A percentile compares a stretch with the other conserved stretches of the same genome.
phyloP scores from a whole-genome alignment of 37 sponge, comb jelly and placozoan genomes.

The Tethya wilhelma region DNA sequence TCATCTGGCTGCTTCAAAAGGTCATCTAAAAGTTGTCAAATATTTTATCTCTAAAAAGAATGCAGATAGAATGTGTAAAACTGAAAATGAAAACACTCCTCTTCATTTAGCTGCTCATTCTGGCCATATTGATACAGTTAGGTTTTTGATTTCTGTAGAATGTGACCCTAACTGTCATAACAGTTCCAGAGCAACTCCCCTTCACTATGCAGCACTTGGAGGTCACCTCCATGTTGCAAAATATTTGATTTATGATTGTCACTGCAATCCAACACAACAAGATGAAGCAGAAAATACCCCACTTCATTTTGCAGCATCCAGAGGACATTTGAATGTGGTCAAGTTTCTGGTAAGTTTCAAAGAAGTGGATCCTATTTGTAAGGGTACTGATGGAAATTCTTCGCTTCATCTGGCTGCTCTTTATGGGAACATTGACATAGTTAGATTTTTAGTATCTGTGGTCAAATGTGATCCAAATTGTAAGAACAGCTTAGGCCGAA shows the following conservation, averaged over 20 bases:
- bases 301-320: background rate
- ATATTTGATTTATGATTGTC: no score
- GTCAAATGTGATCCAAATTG: background rate
- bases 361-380: background rate
- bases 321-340: background rate
- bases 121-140: slow-evolving; percentile 1
- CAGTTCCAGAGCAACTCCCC: background rate
- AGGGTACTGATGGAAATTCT: background rate
- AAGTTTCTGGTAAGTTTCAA: background rate
- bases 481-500: background rate
- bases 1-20: background rate
- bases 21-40: background rate
- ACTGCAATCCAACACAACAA: no score
- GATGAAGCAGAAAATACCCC: no score
- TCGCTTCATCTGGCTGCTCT: background rate
- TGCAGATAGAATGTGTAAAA: background rate
- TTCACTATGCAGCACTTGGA: background rate
- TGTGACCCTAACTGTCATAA: background rate
- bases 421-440: background rate
- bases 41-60: background rate
- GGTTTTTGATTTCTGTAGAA: background rate
- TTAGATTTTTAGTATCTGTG: background rate
- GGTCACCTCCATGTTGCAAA: no score
- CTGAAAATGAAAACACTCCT: background rate
- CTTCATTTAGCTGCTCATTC: slow-evolving; percentile 4